Base-by-base conservation (phyloP, 2,113 vertebrate species). In the Procavia capensis region DNA sequence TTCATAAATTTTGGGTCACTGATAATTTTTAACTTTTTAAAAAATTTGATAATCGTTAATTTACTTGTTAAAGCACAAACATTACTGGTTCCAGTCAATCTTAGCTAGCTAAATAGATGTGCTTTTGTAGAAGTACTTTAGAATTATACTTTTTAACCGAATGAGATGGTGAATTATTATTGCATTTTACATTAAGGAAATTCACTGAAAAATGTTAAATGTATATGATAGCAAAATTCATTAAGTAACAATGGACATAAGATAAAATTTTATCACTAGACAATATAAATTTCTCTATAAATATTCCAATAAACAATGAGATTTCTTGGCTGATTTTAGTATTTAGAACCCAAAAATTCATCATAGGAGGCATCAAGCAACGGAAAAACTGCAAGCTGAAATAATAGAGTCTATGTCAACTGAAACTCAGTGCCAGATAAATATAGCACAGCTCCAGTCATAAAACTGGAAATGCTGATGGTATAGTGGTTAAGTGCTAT, bases 191-290 rank as follows among this genome's bases (percentile, higher is more conserved):
- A 36, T 66, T 72, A 66, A 81, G 41, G 29, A 88, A 68, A 63
- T 57, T 4, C n/a, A 57, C 3, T 63, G 50, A 11, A 31, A 82
- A 68, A 39, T 16, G n/a, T 63, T 19, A 90, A 86, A 34, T n/a
- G 36, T 47, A 83, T 63, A 90, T 70, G 78, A 87, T 83, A 76
- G 76, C 22, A 70, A 90, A 74, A 74, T 43, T 27, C 43, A 47
- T 76, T 83, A 93, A 22, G 75, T 19, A 78, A 83, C 36, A 93
- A n/a, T 75, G 45, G 24, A 90, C 92, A 88, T 82, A 74, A 66
- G 27, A 3, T 50, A 43, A 61, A 75, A 74, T 74, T 74, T 92
- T 57, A 66, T 87, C 80, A 41, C 2, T 50, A 64, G 8, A 79
- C 64, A 50, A 43, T 81, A 76, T 14, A 11, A 16, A 45, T 88